phyloP scores from a whole-genome alignment of 2,113 vertebrate species.

The Oncorhynchus nerka region DNA sequence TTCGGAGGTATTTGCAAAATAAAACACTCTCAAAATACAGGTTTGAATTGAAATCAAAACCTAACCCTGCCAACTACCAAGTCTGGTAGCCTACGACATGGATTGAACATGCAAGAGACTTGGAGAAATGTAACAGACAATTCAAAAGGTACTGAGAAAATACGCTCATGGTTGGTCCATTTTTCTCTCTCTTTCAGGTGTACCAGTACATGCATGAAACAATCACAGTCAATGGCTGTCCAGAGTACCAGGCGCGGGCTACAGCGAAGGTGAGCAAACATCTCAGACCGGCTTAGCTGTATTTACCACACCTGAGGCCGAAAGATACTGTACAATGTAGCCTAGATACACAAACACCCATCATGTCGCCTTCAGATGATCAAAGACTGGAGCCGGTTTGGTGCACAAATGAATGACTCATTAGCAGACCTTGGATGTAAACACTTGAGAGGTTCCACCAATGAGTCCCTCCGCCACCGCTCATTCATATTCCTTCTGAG shows the following conservation, averaged over 20 bases:
- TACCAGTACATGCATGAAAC: conserved; percentile 99
- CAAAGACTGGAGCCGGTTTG: not conserved
- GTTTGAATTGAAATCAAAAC: not conserved
- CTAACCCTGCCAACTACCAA: not conserved
- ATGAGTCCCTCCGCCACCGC: conserved; percentile 1
- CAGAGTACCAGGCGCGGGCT: conserved; percentile 95
- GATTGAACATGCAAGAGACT: too few relatives aligned
- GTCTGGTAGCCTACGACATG: too few relatives aligned
- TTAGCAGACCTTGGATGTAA: not conserved
- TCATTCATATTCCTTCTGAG: not conserved
- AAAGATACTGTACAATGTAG: not conserved
- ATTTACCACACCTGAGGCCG: not conserved
- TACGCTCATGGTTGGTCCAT: not conserved
- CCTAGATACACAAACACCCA: not conserved
- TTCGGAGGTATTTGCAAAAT: too few relatives aligned
- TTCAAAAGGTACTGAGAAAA: not conserved
- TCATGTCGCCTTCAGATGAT: not conserved
- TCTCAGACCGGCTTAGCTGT: not conserved
- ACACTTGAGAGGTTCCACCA: not conserved
- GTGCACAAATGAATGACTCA: not conserved
- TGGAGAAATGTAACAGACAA: too few relatives aligned
- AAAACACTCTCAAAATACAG: too few relatives aligned
- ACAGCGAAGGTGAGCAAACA: conserved; percentile 90
- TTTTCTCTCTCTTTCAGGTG: conserved; percentile 80
- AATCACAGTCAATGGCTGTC: conserved; percentile 95